Base-by-base conservation (phyloP, 1,140 invertebrate genomes). In the Microvelia longipes region DNA sequence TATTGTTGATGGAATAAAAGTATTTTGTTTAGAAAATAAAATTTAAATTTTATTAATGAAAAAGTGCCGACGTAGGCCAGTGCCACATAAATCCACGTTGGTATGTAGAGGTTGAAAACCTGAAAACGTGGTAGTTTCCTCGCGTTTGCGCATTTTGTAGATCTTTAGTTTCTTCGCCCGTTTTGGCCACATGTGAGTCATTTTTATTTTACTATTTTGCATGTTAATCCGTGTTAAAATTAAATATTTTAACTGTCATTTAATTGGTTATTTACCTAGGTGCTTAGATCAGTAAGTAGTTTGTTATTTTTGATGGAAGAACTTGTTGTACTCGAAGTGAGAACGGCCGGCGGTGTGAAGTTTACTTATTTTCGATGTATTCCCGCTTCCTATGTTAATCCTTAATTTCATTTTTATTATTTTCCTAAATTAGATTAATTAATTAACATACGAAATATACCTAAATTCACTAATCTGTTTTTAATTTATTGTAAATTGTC, bases 181-280 rank as follows among this genome's bases (percentile, higher is more conserved):
- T 71, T 72, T 72, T 70, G 68, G 65, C 67, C 73, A 74, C 73
- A 74, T 74, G 73, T 74, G 73, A 74, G 73, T 74, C 63, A 28
- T 67, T 24, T 30, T 24, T n/a, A 30, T 28, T 67, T 67, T 70
- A 50, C 35, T 50, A 5, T 50, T 19, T 50, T 11, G 35, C 35
- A 50, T 50, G 35, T 50, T 50, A 50, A 11, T 50, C 19, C 35
- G 35, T 50, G 35, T 11, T 50, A 50, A 50, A 50, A 50, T 50
- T 50, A 19, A 50, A 50, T 5, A 50, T 50, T 50, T 50, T 11
- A 50, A 5, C 19, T 50, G 19, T 19, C 19, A 50, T 50, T 50
- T 11, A 11, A 50, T 11, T 50, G 5, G 19, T 11, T 50, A 50
- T 50, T 50, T 50, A 50, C 19, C 5, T 50, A 19, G 5, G 35